These are phyloP conservation scores for Chloroceryle aenea DNA, from an alignment of 2,113 vertebrate genomes.

Conservation along the genomic window DNA sequence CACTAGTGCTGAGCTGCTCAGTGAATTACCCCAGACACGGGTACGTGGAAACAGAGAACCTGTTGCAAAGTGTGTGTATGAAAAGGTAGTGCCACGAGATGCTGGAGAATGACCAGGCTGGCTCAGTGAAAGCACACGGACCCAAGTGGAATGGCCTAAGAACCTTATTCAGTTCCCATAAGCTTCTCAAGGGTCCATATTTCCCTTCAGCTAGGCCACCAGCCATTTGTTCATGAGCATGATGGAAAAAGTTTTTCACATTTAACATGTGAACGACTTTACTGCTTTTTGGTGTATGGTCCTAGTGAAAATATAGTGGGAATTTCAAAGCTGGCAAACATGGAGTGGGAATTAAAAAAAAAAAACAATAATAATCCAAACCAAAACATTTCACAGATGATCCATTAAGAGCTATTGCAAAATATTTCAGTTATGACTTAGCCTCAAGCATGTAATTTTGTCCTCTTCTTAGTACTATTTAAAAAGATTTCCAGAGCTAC, in stretches of 20 bases:
- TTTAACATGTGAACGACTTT: not conserved
- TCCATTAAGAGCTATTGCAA: not conserved
- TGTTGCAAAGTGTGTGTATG: not conserved
- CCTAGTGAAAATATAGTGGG: not conserved
- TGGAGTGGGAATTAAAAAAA: not conserved
- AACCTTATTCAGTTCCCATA: not conserved
- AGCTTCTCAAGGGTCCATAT: not conserved
- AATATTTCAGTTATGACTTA: not conserved
- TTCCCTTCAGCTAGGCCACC: not conserved
- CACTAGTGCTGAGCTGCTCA: accelerated
- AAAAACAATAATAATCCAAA: not conserved
- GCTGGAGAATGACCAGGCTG: not conserved
- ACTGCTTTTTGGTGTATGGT: not conserved
- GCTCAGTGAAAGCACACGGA: not conserved
- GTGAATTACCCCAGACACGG: accelerated
- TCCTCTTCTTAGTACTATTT: not conserved
- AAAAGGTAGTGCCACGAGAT: accelerated
- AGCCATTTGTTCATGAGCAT: not conserved
- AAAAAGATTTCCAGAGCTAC: not conserved
- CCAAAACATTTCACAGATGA: not conserved
- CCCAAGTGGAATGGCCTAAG: not conserved
- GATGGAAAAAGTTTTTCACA: not conserved
- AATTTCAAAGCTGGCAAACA: not conserved
- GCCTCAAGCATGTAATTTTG: not conserved
- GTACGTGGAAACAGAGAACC: not conserved